Percentiles rank a stretch among this genome's conserved stretches.
These are phyloP conservation scores for Anastrepha ludens DNA, from an alignment of 1,140 invertebrate species.

Conservation along the genomic window DNA sequence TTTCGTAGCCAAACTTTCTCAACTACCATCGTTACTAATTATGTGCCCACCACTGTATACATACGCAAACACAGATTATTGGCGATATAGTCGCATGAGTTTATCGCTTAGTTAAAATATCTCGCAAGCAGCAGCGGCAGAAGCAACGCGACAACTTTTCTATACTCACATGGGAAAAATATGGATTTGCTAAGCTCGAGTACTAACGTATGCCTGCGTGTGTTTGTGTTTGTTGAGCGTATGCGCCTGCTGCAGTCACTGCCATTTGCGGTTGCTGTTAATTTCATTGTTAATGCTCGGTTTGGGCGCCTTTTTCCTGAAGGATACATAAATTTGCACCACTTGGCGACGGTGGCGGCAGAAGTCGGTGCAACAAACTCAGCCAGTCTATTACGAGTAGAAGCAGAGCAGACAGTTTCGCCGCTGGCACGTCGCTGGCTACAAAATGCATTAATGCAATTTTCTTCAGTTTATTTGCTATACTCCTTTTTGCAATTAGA, in stretches of 20 bases:
- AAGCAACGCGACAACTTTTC: neutral
- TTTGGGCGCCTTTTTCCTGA: neutral
- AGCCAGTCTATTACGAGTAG: neutral
- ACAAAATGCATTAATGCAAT: slow-evolving; percentile 28
- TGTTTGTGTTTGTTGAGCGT: too few species aligned
- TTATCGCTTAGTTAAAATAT: neutral
- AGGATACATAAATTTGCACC: slow-evolving; percentile 34
- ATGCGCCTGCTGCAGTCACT: neutral
- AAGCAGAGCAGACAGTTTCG: neutral
- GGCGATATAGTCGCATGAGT: neutral
- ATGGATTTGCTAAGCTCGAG: neutral
- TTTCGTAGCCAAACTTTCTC: too few species aligned
- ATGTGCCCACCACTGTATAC: neutral
- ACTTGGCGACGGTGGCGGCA: neutral
- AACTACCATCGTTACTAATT: neutral
- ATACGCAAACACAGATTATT: neutral
- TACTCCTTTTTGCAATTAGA: too few species aligned
- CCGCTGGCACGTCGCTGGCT: neutral
- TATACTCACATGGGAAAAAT: neutral
- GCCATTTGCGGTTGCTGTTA: slow-evolving; percentile 7
- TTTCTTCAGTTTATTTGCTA: neutral
- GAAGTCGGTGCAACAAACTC: neutral
- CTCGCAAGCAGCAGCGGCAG: neutral
- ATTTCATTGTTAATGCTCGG: slow-evolving; percentile 32
- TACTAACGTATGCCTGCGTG: too few species aligned